A percentile compares a stretch with the other conserved stretches of the same genome.
Conservation (phyloP, 1,140 invertebrate species). For the Tachypleus tridentatus region DNA sequence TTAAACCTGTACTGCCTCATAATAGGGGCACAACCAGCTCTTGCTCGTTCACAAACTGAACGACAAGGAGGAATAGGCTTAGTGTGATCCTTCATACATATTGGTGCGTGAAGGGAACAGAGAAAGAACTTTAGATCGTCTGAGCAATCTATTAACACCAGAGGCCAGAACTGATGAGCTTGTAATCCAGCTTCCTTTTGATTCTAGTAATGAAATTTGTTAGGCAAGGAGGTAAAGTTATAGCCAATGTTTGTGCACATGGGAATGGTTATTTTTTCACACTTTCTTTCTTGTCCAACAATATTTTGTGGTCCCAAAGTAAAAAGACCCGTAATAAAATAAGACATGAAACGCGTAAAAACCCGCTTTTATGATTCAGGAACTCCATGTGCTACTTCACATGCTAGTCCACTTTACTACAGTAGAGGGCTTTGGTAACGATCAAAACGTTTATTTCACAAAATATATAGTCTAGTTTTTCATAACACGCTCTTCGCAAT, state of each 20-base stretch:
- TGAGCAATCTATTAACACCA: slow-evolving; percentile 54
- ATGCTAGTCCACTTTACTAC: no score
- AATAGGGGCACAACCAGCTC: slow-evolving; percentile 81
- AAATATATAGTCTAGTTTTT: no score
- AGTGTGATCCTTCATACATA: slow-evolving; percentile 69
- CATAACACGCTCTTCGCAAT: no score
- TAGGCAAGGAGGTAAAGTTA: slow-evolving; percentile 93
- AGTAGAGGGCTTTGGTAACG: no score
- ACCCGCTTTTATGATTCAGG: no score
- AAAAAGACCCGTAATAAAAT: no score
- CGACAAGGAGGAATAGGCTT: slow-evolving; percentile 76
- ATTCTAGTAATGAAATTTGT: slow-evolving; percentile 82
- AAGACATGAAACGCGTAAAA: no score
- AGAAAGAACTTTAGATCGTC: slow-evolving; percentile 69
- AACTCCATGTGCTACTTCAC: no score
- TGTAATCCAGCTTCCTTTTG: slow-evolving; percentile 72
- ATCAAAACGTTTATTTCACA: no score
- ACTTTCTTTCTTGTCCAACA: no score
- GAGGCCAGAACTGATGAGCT: slow-evolving; percentile 38
- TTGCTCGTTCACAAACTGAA: slow-evolving; percentile 83
- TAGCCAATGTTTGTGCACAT: slow-evolving; percentile 96
- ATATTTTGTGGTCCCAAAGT: no score
- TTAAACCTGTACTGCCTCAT: slow-evolving; percentile 93
- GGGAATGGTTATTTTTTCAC: slow-evolving; percentile 91
- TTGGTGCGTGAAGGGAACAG: slow-evolving; percentile 38